Conservation (phyloP, 2,113 vertebrate genomes). For the Boleophthalmus pectinirostris region DNA sequence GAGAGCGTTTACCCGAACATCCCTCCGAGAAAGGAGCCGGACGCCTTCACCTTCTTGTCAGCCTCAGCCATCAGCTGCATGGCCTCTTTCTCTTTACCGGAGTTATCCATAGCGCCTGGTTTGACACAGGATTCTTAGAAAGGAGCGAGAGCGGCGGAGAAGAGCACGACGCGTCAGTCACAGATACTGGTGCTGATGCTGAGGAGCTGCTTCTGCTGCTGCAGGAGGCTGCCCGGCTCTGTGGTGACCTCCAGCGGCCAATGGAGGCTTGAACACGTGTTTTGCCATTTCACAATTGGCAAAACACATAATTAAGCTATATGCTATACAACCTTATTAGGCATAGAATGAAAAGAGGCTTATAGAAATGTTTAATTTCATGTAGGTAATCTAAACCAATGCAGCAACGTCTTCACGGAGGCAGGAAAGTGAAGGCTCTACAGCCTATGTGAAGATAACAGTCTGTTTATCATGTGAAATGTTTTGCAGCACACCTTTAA, state of each 20-base stretch:
- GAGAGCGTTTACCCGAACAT: constrained; percentile 88
- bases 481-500: not conserved
- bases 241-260: constrained; percentile 31
- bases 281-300: not conserved
- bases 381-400: too few species aligned
- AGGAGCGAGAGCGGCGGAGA: not conserved
- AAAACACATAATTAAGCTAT: too few species aligned
- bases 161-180: constrained; percentile 8
- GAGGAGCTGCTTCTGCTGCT: constrained; percentile 49
- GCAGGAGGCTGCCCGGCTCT: not conserved
- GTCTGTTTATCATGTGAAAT: not conserved
- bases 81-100: constrained; percentile 94
- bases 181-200: constrained; percentile 51
- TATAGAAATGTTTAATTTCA: too few species aligned
- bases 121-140: constrained; percentile 57
- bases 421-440: too few species aligned
- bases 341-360: too few species aligned
- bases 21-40: constrained; percentile 91
- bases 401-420: too few species aligned
- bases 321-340: too few species aligned
- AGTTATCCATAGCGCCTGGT: constrained; percentile 83
- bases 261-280: not conserved
- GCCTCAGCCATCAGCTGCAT: constrained; percentile 96
- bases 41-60: constrained; percentile 94
- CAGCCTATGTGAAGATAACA: too few species aligned